Evolutionary conservation across 2,113 vertebrate genomes (phyloP), one percentile per base, ranked within the genome.

Genomic region (Protobothrops mucrosquamatus): DNA sequence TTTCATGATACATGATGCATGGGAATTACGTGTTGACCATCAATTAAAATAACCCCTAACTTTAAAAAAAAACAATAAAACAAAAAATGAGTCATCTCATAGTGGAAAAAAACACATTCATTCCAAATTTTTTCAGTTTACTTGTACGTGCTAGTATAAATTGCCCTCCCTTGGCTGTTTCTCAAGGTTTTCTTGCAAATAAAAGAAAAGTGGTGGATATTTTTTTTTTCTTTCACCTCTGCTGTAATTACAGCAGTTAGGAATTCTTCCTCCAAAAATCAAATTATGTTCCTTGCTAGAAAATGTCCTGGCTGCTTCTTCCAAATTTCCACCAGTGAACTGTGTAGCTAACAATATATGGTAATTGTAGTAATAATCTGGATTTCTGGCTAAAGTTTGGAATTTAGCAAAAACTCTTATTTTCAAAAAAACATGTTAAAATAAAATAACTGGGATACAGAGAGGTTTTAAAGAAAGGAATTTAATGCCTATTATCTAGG

Each of bases 251-350:
- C 85, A 20, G 52, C 11, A 46, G 23, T 46, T 34, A 59, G n/a
- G 18, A 26, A 57, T 34, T 3, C 0, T 18, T 34, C 48, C 56
- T 0, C 1, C 52, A 26, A 59, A 7, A 93, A 69, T 61, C 39
- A 61, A 51, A 22, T 61, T 43, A 74, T 0, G 51, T 0, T 0
- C 39, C 39, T 26, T 64, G 48, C 0, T 85, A 0, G 1, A 92
- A n/a, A 12, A 10, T 89, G 52, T 69, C 56, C 24, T 89, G 46
- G 3, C 4, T 56, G 29, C 64, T 92, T 48, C 52, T 46, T 89
- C 11, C 34, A 74, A 46, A 56, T 55, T 22, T 81, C 34, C 10
- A 48, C 51, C 61, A 22, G 9, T 88, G 26, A 34, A 69, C 91
- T 87, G 46, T 34, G 0, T 34, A 2, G 61, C 7, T 22, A 87